Conservation (phyloP, 2,797 vertebrate species). For the Myotis vivesi region DNA sequence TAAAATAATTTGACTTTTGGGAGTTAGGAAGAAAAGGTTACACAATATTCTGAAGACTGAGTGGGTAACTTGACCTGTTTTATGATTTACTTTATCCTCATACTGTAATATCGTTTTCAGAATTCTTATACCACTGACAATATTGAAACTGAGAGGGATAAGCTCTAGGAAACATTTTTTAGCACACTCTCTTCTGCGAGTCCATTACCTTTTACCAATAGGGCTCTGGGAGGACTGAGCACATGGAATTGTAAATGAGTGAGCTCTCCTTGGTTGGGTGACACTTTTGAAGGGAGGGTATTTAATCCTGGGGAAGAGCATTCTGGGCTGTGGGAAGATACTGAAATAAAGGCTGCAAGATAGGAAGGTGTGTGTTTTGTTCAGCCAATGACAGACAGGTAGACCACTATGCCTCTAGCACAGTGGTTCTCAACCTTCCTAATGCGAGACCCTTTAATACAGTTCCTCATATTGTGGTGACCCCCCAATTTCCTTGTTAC, state of each 20-base stretch:
- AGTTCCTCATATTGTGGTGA: too few species aligned
- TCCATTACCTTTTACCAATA: not conserved
- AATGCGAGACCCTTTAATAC: too few species aligned
- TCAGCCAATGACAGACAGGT: not conserved
- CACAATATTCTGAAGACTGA: not conserved
- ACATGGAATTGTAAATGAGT: not conserved
- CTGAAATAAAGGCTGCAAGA: not conserved
- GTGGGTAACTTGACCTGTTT: not conserved
- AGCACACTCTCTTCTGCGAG: not conserved
- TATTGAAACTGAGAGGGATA: not conserved
- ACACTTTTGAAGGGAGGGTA: not conserved
- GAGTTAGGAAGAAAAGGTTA: not conserved
- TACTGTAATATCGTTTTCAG: not conserved
- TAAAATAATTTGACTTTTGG: not conserved
- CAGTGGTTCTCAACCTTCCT: too few species aligned
- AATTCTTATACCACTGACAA: not conserved
- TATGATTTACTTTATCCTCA: constrained; percentile 3
- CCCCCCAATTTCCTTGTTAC: too few species aligned
- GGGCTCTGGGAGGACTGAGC: not conserved
- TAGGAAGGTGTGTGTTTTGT: not conserved
- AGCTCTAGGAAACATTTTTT: not conserved
- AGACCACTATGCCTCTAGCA: not conserved
- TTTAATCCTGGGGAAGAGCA: not conserved
- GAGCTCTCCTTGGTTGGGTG: not conserved
- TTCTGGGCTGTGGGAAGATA: not conserved